These are phyloP conservation scores for Phyllostomus hastatus DNA, from an alignment of 2,113 vertebrate species.

Conservation along the genomic window DNA sequence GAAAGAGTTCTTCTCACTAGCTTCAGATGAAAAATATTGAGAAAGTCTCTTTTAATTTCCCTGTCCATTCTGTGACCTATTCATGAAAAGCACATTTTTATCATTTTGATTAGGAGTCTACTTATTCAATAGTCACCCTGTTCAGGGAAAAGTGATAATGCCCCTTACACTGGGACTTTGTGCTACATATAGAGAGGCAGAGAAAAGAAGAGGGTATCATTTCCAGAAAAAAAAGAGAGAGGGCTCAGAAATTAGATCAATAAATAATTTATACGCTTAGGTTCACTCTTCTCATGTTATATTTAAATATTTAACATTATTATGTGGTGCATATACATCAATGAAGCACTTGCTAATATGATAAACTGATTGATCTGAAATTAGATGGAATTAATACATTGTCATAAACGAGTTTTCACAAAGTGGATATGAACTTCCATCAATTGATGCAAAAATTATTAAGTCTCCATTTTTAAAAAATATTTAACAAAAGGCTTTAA, in stretches of 20 bases:
- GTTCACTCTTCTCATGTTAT: not conserved
- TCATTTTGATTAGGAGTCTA: not conserved
- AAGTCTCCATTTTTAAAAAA: not conserved
- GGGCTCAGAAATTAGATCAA: not conserved
- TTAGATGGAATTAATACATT: not conserved
- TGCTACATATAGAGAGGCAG: fast-evolving
- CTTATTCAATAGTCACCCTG: not conserved
- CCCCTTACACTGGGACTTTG: not conserved
- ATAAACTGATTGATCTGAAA: not conserved
- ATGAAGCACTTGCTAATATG: not conserved
- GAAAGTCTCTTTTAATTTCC: not conserved
- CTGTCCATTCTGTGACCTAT: not conserved
- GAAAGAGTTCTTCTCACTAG: not conserved
- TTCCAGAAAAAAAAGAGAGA: not conserved
- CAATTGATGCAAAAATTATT: not conserved
- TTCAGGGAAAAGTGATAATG: not conserved
- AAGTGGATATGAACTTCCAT: not conserved
- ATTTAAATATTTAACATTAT: not conserved
- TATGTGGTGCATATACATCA: not conserved
- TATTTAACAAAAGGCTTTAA: not conserved
- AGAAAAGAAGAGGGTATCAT: not conserved
- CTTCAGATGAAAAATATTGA: not conserved
- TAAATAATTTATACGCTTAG: not conserved
- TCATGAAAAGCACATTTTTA: not conserved
- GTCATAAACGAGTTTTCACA: not conserved